Conservation (phyloP, 1,140 invertebrate genomes). For the Drosophila sp. region DNA sequence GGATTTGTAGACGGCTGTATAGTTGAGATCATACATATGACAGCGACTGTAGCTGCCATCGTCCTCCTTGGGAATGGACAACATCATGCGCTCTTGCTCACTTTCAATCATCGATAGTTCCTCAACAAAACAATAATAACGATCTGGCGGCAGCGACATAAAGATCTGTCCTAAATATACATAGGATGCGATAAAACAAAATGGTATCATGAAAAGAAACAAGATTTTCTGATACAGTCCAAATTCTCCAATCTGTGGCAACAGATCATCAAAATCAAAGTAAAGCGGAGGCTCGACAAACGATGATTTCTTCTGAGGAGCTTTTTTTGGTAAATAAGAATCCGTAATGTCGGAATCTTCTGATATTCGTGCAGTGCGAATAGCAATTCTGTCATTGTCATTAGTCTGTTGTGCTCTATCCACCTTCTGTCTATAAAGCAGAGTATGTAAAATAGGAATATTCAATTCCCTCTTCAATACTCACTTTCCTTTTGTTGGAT, state of each 20-base stretch:
- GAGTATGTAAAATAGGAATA: too few relatives aligned
- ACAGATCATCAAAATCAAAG: conserved; percentile 92
- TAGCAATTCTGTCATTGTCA: too few relatives aligned
- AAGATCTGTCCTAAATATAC: conserved; percentile 94
- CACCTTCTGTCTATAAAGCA: too few relatives aligned
- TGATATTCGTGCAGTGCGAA: not conserved
- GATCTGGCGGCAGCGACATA: conserved; percentile 90
- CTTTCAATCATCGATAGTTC: conserved; percentile 84
- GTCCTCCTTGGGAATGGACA: conserved; percentile 87
- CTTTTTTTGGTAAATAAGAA: not conserved
- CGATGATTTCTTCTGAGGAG: not conserved
- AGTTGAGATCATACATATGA: conserved; percentile 89
- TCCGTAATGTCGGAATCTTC: not conserved
- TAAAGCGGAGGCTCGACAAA: not conserved
- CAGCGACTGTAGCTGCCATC: conserved; percentile 87
- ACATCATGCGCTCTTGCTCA: conserved; percentile 47
- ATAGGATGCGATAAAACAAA: conserved; percentile 92
- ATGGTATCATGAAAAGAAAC: conserved; percentile 93
- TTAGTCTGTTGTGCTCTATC: too few relatives aligned
- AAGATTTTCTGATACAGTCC: conserved; percentile 93
- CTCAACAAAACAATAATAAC: conserved; percentile 90
- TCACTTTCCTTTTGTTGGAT: not conserved
- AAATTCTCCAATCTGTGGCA: conserved; percentile 93
- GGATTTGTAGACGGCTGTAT: conserved; percentile 85
- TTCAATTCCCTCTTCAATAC: not conserved